Evolutionary conservation across 2,797 vertebrate genomes (phyloP).

Genomic region (Gambelia wislizenii): DNA sequence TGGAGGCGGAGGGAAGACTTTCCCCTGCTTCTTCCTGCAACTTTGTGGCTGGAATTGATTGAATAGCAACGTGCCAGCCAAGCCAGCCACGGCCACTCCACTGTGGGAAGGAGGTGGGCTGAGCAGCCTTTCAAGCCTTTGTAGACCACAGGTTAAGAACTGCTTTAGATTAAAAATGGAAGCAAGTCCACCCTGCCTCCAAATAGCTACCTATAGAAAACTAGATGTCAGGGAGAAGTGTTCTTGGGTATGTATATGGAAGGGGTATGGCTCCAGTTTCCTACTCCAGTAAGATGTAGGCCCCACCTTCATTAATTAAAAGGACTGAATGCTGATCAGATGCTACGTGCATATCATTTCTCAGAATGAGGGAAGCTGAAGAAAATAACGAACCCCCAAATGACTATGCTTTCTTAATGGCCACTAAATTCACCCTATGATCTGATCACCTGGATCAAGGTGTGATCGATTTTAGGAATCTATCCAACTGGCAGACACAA

Average conservation of each 20-base stretch:
- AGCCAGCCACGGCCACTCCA: no score
- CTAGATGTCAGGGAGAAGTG: neutral
- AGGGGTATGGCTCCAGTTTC: neutral
- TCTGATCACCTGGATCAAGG: neutral
- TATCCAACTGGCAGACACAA: neutral
- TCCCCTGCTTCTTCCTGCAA: no score
- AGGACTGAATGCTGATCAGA: neutral
- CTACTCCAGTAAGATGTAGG: neutral
- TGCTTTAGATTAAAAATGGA: neutral
- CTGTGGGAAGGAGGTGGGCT: no score
- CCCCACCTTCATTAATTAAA: neutral
- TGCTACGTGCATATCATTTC: neutral
- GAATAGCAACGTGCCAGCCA: no score
- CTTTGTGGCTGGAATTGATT: no score
- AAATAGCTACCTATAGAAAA: neutral
- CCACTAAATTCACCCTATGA: neutral
- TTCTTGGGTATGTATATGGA: neutral
- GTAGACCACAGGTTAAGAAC: no score
- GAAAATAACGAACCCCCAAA: neutral
- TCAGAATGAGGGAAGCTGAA: neutral
- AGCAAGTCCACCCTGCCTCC: neutral
- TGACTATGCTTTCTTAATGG: neutral
- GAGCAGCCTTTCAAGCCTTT: no score
- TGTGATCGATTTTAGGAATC: neutral
- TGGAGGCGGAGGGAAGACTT: no score